These are phyloP conservation scores for Timandra comae DNA, from an alignment of 2,888 invertebrate genomes.

Conservation along the genomic window DNA sequence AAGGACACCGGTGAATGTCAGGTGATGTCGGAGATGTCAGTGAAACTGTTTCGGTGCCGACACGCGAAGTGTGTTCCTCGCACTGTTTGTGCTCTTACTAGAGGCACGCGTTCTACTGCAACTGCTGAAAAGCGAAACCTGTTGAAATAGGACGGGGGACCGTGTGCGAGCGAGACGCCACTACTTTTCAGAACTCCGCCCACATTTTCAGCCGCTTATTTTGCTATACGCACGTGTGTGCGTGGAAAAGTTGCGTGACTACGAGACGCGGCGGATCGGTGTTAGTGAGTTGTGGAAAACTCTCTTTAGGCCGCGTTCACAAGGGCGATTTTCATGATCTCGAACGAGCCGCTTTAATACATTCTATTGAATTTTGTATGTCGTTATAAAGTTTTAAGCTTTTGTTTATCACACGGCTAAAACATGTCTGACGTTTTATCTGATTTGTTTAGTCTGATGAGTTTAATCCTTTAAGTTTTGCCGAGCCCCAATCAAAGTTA, in stretches of 20 bases:
- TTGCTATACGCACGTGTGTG: slow-evolving; percentile 60
- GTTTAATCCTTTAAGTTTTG: not conserved
- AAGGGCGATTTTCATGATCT: slow-evolving; percentile 56
- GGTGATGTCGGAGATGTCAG: slow-evolving; percentile 65
- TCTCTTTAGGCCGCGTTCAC: slow-evolving; percentile 68
- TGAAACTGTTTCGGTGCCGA: slow-evolving; percentile 68
- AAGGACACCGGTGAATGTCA: slow-evolving; percentile 59
- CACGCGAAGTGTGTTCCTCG: slow-evolving; percentile 64
- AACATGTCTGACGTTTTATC: slow-evolving; percentile 12
- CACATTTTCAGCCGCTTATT: slow-evolving; percentile 66
- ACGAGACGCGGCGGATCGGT: slow-evolving; percentile 50
- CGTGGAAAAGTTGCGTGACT: slow-evolving; percentile 67
- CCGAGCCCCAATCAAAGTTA: too few relatives aligned
- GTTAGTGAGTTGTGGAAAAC: slow-evolving; percentile 74
- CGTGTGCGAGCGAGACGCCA: slow-evolving; percentile 50
- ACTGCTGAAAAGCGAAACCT: slow-evolving; percentile 74
- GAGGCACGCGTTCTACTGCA: slow-evolving; percentile 70
- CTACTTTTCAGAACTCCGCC: slow-evolving; percentile 31
- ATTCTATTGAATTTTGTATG: slow-evolving; percentile 40
- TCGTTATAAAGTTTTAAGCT: slow-evolving; percentile 17
- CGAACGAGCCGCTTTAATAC: slow-evolving; percentile 35
- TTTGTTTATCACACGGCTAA: slow-evolving; percentile 16
- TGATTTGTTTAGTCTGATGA: not conserved
- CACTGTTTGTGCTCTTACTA: slow-evolving; percentile 72
- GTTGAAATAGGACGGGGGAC: slow-evolving; percentile 71